Conservation (phyloP, 1,140 invertebrate genomes). For the Drosophila nebulosa region DNA sequence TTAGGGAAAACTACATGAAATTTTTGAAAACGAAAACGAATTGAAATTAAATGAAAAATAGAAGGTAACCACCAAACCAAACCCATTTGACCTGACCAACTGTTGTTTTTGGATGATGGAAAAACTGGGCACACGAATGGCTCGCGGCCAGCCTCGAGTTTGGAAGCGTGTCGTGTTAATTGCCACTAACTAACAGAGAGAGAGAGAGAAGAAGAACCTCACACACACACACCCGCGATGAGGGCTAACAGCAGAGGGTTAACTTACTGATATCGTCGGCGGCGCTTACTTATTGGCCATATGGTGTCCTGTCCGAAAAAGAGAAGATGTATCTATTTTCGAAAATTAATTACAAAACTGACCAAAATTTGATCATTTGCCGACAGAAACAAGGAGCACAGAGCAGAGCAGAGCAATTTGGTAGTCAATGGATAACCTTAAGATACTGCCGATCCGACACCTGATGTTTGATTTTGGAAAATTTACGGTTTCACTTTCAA, state of each 20-base stretch:
- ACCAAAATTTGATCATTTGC: constrained; percentile 69
- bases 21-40: not conserved
- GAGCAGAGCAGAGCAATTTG: not conserved
- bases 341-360: constrained; percentile 73
- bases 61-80: not conserved
- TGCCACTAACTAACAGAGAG: constrained; percentile 63
- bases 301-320: constrained; percentile 31
- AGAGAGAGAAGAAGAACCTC: constrained; percentile 14
- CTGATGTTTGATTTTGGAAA: constrained; percentile 71
- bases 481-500: constrained; percentile 78
- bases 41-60: not conserved
- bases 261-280: not conserved
- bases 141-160: constrained; percentile 19
- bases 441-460: constrained; percentile 42
- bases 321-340: constrained; percentile 74
- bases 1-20: constrained; percentile 64
- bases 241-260: not conserved
- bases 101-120: constrained; percentile 2
- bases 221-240: not conserved
- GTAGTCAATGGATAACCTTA: constrained; percentile 21
- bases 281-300: constrained; percentile 46
- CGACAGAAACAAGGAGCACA: constrained; percentile 14
- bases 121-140: constrained; percentile 51
- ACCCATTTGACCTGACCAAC: not conserved
- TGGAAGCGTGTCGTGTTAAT: constrained; percentile 71